A percentile compares a stretch with the other conserved stretches of the same genome.
Evolutionary conservation across 2,797 vertebrate species (phyloP).

Genomic region (Myotis pilosus): DNA sequence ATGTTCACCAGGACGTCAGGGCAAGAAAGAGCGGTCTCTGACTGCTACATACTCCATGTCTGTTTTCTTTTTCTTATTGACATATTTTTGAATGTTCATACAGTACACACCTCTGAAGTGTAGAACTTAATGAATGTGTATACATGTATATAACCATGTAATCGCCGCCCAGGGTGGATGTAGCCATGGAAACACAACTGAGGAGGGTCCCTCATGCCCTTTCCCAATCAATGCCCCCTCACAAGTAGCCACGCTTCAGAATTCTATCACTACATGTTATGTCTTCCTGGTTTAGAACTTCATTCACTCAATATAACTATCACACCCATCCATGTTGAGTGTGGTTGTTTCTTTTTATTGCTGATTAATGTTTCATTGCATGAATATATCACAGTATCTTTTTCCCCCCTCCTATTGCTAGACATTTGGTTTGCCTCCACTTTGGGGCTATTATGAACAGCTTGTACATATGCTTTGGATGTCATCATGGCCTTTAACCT

Average conservation of each 20-base stretch:
- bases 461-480: background rate
- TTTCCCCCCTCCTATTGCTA: background rate
- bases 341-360: background rate
- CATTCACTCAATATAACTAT: background rate
- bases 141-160: background rate
- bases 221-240: too few relatives aligned
- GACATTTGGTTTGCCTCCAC: background rate
- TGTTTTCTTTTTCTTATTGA: background rate
- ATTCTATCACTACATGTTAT: background rate
- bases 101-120: background rate
- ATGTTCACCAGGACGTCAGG: fast-evolving
- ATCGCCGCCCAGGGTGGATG: background rate
- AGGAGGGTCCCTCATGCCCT: background rate
- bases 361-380: background rate
- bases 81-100: background rate
- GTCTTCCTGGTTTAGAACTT: background rate
- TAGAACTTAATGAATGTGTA: background rate
- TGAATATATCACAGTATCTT: background rate
- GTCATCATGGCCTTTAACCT: background rate
- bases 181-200: background rate
- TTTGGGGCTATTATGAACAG: background rate
- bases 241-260: background rate
- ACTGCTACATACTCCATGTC: background rate
- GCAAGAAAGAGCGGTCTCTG: background rate
- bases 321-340: background rate